Evolutionary conservation across 2,797 vertebrate genomes (phyloP), one percentile per base, ranked within the genome.

Genomic region (Vespertilio murinus): DNA sequence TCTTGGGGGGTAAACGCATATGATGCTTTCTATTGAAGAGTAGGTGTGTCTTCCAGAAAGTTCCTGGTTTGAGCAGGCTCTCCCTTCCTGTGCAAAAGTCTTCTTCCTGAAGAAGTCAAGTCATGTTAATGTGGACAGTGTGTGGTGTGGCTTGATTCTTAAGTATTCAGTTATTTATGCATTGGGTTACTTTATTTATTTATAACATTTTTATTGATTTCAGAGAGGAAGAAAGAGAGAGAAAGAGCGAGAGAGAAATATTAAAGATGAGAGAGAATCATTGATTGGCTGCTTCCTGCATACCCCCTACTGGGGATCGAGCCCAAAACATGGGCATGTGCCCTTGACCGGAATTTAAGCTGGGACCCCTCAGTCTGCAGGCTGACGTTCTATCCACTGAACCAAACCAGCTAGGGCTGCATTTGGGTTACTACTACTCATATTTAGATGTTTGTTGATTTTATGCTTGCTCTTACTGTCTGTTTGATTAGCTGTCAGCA

Each of bases 131-230:
- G 25, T 30, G 49, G 56, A 30, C 18, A 42, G 42, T 71, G 84
- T 95, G 18, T 54, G 45, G 20, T 64, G 9, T 4, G 59, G 69
- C 94, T 74, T 85, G 84, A 77, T 59, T 94, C 86, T 93, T 49
- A 64, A n/a, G 49, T 47, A 25, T 47, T 89, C 77, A 77, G n/a
- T 84, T 95, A 69, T 74, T 89, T 61, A 83, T 70, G 25, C 56
- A 45, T 47, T 64, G 61, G 30, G 30, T 16, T n/a, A 64, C 59
- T 61, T 61, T 88, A 28, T 59, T 59, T 59, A 13, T 59, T 25
- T 9, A 56, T 56, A 25, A 56, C 25, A 25, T 56, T 25, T 56
- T 56, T 56, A 56, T 28, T 59, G 25, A 59, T 25, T 59, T 59
- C 56, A 59, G 56, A 59, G 56, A 28, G 25, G 25, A 28, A 59